A percentile compares a stretch with the other conserved stretches of the same genome.
Evolutionary conservation across 2,113 vertebrate species (phyloP).

Genomic region (Leucosticte australis): DNA sequence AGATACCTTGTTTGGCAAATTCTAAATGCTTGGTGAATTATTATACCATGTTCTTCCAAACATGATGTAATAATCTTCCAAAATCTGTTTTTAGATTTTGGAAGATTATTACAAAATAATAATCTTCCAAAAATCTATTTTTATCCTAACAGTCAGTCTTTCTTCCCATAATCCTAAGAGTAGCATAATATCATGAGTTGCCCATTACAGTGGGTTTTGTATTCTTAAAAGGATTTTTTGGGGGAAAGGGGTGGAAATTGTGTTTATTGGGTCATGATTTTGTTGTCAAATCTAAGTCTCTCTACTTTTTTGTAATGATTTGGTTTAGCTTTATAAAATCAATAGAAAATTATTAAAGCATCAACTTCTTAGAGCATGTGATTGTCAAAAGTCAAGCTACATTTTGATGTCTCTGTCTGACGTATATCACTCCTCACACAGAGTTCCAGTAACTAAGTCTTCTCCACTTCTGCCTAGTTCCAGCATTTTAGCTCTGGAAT

Average conservation of each 20-base stretch:
- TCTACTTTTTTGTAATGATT: background rate
- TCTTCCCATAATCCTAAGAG: background rate
- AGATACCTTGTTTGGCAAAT: background rate
- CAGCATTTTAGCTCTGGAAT: background rate
- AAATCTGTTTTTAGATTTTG: background rate
- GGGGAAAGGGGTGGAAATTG: accelerated
- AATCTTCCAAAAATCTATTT: background rate
- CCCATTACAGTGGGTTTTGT: background rate
- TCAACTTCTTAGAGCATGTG: background rate
- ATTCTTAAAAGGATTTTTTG: background rate
- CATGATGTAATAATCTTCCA: no score
- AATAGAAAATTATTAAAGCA: background rate
- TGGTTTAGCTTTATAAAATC: background rate
- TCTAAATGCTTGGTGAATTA: background rate
- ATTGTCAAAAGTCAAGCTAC: background rate
- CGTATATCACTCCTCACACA: background rate
- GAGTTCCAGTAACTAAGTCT: background rate
- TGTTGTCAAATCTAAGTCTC: background rate
- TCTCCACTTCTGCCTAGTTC: background rate
- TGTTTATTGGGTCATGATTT: background rate
- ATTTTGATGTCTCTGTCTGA: background rate
- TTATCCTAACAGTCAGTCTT: background rate
- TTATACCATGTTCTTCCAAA: background rate
- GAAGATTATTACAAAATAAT: no score
- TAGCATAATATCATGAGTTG: background rate